Evolutionary conservation across 2,888 invertebrate genomes (phyloP), one percentile per base, ranked within the genome.

Genomic region (Ectemnius lituratus): DNA sequence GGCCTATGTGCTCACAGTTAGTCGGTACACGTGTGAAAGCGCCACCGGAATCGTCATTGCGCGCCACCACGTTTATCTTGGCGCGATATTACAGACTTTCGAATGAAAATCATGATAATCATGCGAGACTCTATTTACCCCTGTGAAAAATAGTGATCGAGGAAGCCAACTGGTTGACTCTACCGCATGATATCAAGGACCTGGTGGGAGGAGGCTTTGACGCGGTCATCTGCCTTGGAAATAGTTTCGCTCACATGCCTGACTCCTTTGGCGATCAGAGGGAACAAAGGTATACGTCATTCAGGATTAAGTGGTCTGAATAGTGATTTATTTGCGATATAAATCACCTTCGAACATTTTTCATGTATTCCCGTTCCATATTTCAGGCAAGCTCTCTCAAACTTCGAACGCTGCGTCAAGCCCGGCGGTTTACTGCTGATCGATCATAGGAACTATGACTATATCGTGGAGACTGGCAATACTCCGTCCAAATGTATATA

Each of bases 381-480:
- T 81, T 83, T 74, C 87, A 93, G 92, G 76, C 93, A 93, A 91
- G 97, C 97, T 11, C 91, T 97, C 20, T 91, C 89, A 65, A 97
- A 97, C 91, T 97, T 97, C 88, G 94, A 95, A 80, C 93, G 93
- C 83, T 96, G 97, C 89, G 93, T 97, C 3, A 96, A 96, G 89
- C 96, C 97, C 0, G 97, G 97, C 4, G 97, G 97, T 0, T 92
- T 97, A 14, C 91, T 97, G 59, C 91, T 97, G 62, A 97, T 97
- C 65, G 97, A 97, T 90, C 97, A 97, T 86, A 94, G 97, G 86
- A 97, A 97, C 90, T 97, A 97, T 81, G 97, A 97, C 87, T 93
- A 93, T 87, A 96, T 97, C 77, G 93, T 97, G 79, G 94, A 94
- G 69, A 93, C 93, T 16, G 97, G 97, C 4, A 92, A 93, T 8